Conservation (phyloP, 2,113 vertebrate species). For the Lutjanus erythropterus region DNA sequence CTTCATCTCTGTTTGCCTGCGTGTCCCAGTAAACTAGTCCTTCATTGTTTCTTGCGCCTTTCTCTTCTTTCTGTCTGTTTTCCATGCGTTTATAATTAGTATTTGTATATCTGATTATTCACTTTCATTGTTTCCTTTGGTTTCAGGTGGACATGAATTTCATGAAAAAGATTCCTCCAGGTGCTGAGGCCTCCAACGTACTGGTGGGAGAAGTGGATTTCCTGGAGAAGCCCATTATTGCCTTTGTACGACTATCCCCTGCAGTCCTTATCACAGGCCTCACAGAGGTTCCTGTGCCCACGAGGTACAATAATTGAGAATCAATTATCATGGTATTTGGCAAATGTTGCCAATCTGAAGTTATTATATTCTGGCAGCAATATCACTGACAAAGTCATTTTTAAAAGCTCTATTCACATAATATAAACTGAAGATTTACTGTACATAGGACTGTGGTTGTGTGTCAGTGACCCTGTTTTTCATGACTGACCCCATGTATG, state of each 20-base stretch:
- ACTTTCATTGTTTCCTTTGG: slow-evolving; percentile 8
- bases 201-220: slow-evolving; percentile 96
- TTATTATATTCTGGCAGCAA: background rate
- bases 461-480: background rate
- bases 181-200: slow-evolving; percentile 96
- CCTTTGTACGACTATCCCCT: slow-evolving; percentile 93
- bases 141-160: slow-evolving; percentile 98
- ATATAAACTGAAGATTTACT: background rate
- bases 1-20: slow-evolving; percentile 15
- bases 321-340: background rate
- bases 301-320: slow-evolving; percentile 84
- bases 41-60: background rate
- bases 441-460: background rate
- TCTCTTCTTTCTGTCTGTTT: background rate
- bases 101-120: slow-evolving; percentile 4
- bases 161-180: slow-evolving; percentile 96
- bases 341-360: background rate
- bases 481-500: no score
- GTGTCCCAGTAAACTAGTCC: background rate
- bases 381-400: slow-evolving; percentile 5
- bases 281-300: slow-evolving; percentile 96
- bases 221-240: slow-evolving; percentile 95
- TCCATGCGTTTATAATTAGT: background rate
- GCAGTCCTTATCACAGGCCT: slow-evolving; percentile 94
- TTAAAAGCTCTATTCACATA: background rate